Evolutionary conservation across 2,113 vertebrate genomes (phyloP).

Genomic region (Salvelinus alpinus): DNA sequence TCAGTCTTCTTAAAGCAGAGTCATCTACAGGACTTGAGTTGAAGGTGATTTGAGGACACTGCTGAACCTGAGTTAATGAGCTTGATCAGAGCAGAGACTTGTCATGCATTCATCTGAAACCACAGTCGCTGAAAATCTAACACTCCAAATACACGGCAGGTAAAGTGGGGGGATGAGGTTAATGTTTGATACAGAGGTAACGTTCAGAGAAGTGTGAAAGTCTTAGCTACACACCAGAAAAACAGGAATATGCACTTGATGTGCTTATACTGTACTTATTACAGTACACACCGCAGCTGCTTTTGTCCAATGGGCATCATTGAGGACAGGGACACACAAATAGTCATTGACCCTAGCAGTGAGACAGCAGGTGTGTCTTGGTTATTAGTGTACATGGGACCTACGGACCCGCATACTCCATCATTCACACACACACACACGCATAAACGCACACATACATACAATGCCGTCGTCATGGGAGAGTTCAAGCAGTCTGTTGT

Average conservation of each 20-base stretch:
- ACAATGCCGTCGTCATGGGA: slow-evolving; percentile 23
- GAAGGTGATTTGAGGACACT: not conserved
- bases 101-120: not conserved
- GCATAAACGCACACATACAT: not conserved
- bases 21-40: no score
- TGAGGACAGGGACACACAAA: not conserved
- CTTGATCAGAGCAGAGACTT: not conserved
- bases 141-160: not conserved
- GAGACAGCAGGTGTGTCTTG: not conserved
- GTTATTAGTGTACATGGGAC: not conserved
- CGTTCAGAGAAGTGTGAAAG: slow-evolving; percentile 7
- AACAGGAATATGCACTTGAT: slow-evolving; percentile 8
- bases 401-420: not conserved
- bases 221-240: slow-evolving; percentile 21
- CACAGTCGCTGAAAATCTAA: not conserved
- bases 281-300: slow-evolving; percentile 11
- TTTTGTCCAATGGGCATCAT: not conserved
- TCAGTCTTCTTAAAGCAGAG: not conserved
- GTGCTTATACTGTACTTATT: not conserved
- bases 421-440: not conserved
- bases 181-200: not conserved
- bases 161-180: not conserved
- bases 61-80: not conserved
- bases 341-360: not conserved
- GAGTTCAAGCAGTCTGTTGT: slow-evolving; percentile 4